Evolutionary conservation across 2,797 vertebrate genomes (phyloP), one percentile per base, ranked within the genome.

Genomic region (Clamator glandarius): DNA sequence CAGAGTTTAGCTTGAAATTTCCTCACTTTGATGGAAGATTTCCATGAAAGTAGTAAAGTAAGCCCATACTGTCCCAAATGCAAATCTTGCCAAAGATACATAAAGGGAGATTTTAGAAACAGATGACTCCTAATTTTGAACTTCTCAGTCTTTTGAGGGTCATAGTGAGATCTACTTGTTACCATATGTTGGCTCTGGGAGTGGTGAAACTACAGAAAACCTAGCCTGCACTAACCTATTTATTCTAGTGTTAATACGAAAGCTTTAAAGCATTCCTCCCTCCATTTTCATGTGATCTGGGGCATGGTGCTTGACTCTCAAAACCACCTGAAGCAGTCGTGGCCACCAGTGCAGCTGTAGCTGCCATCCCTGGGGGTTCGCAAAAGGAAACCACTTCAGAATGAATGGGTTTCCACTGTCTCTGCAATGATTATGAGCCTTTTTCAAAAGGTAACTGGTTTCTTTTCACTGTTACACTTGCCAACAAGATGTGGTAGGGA

Each of bases 321-420:
- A 14, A 36, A 68, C 55, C 36, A 77, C 39, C 41, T 80, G 64
- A 73, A 78, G 39, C 8, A 48, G 35, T 51, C 76, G 85, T 70
- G 68, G 61, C 28, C 66, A 23, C 57, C 41, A 16, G 14, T n/a
- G 14, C 41, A 12, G 41, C 58, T 17, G 29, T 78, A 95, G 75
- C 11, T 86, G 50, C 41, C 74, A 13, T 88, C 92, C 87, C 93
- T 24, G 15, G 68, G 93, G 90, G 64, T 0, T 84, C 74, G 46
- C 91, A 87, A 39, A 62, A 91, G 86, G 91, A 92, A 96, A 92
- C 79, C 88, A 67, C 93, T 94, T 89, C 84, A 87, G 48, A 84
- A 73, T 3, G 20, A 84, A 89, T 66, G 90, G 70, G 75, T 96
- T 96, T 93, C 89, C 39, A 41, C 87, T 48, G 51, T 91, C 90